Evolutionary conservation across 35 echinoderm and acorn worm genomes (phyloP).

Genomic region (Hemicentrotus pulcherrimus): DNA sequence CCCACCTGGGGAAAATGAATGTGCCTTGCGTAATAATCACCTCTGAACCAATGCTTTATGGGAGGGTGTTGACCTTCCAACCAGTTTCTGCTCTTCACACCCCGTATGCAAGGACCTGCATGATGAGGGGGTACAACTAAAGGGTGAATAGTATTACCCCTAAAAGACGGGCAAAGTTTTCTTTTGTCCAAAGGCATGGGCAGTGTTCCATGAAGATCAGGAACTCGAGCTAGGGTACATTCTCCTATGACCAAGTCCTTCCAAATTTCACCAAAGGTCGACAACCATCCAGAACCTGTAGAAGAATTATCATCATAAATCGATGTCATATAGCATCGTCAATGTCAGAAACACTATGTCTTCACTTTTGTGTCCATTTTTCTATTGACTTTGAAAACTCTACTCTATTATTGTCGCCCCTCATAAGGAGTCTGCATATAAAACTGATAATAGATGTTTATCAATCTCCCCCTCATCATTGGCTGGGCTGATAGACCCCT

Average conservation of each 20-base stretch:
- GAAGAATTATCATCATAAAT: background rate
- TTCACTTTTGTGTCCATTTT: background rate
- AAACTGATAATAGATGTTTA: background rate
- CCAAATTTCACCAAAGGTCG: background rate
- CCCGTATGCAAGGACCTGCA: too few species aligned
- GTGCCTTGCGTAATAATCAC: background rate
- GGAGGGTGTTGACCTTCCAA: background rate
- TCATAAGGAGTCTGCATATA: background rate
- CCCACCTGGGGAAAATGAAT: background rate
- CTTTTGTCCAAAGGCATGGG: background rate
- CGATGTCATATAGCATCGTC: background rate
- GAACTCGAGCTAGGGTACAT: background rate
- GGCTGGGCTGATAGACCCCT: background rate
- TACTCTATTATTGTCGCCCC: background rate
- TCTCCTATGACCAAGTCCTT: background rate
- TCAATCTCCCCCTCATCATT: background rate
- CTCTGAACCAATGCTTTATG: background rate
- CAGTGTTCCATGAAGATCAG: background rate
- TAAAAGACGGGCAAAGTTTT: background rate
- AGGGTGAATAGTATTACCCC: background rate
- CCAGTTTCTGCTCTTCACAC: background rate
- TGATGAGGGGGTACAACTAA: too few species aligned
- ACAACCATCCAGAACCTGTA: background rate
- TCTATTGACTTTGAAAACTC: background rate
- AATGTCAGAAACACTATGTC: background rate